phyloP scores from a whole-genome alignment of 2,888 invertebrate species.

The Protonemura montana region DNA sequence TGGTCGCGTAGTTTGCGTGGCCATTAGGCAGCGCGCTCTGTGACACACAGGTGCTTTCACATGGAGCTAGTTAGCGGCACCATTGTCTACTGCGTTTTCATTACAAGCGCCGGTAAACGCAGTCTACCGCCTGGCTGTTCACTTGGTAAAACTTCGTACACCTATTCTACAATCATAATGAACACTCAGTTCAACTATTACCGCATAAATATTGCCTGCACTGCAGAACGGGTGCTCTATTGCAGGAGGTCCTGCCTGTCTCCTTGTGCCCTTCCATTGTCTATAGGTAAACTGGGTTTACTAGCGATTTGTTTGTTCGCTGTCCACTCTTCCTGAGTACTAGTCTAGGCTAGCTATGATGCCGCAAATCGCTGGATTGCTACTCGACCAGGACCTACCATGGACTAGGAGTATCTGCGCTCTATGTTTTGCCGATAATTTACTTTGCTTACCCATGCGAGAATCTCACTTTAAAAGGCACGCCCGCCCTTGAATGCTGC shows the following conservation, averaged over 20 bases:
- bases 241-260: conserved; percentile 17
- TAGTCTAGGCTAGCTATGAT: background rate
- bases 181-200: background rate
- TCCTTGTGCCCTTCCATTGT: background rate
- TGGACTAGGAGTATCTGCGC: background rate
- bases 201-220: background rate
- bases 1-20: background rate
- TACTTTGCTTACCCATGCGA: conserved; percentile 33
- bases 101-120: background rate
- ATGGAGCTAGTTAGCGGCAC: background rate
- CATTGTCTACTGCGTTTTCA: background rate
- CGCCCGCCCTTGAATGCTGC: conserved; percentile 20
- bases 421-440: conserved; percentile 15
- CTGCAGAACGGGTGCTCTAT: background rate
- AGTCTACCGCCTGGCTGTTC: background rate
- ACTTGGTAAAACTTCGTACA: background rate
- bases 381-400: too few species aligned
- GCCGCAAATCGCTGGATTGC: too few species aligned
- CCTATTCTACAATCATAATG: background rate
- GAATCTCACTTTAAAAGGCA: background rate
- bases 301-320: background rate
- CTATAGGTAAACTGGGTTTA: background rate
- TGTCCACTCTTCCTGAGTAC: background rate
- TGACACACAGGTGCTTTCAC: background rate
- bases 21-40: background rate